Conservation (phyloP, 2,113 vertebrate genomes). For the Lycaon pictus region DNA sequence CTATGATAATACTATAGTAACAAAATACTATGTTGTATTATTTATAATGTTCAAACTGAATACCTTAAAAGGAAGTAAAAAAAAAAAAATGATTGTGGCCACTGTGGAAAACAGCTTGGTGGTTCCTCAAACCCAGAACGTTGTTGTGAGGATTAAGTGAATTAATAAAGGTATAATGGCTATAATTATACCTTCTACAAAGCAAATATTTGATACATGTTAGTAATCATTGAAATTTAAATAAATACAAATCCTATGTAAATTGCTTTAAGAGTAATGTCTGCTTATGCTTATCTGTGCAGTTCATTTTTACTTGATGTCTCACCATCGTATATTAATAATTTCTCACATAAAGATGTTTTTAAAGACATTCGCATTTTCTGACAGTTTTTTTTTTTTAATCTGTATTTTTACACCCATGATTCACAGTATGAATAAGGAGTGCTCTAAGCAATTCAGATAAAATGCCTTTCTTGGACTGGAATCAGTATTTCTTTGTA, state of each 20-base stretch:
- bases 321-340: slow-evolving; percentile 30
- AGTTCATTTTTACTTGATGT: slow-evolving; percentile 66
- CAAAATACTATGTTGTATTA: slow-evolving; percentile 84
- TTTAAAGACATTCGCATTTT: slow-evolving; percentile 66
- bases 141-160: not conserved
- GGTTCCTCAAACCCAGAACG: not conserved
- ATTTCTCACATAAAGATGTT: slow-evolving; percentile 68
- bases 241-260: not conserved
- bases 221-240: slow-evolving; percentile 6
- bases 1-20: slow-evolving; percentile 87
- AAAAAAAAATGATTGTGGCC: not conserved
- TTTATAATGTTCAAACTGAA: slow-evolving; percentile 86
- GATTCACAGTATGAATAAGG: slow-evolving; percentile 26
- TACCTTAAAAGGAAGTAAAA: slow-evolving; percentile 78
- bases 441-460: slow-evolving; percentile 43
- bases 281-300: not conserved
- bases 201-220: not conserved
- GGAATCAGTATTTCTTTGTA: slow-evolving; percentile 60
- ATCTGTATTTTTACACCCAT: slow-evolving; percentile 55
- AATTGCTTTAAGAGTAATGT: not conserved
- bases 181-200: not conserved
- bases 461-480: slow-evolving; percentile 61
- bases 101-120: not conserved
- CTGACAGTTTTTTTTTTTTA: slow-evolving; percentile 1
- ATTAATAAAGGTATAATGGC: not conserved